These are phyloP conservation scores for Sturnus vulgaris DNA, from an alignment of 2,113 vertebrate species.

Conservation along the genomic window DNA sequence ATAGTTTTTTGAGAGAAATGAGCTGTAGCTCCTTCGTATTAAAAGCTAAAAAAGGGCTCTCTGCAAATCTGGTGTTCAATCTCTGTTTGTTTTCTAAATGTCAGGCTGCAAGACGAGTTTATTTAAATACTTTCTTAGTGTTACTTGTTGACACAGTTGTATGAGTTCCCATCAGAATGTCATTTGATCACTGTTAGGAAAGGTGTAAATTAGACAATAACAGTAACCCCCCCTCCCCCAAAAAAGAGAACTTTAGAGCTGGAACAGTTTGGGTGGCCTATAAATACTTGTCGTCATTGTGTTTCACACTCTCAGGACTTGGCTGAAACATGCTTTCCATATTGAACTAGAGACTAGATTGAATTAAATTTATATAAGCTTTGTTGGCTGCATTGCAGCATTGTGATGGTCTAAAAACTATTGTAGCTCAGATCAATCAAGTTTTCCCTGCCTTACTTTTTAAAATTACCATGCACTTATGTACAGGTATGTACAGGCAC, in stretches of 20 bases:
- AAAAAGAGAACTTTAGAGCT: neutral
- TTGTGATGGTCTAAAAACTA: neutral
- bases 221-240: too few species aligned
- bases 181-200: neutral
- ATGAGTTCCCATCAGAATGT: constrained; percentile 1
- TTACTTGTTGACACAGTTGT: constrained; percentile 53
- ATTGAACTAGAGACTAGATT: neutral
- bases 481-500: accelerated
- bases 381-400: constrained; percentile 6
- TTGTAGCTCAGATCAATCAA: neutral
- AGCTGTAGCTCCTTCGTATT: neutral
- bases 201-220: constrained; percentile 30
- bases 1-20: neutral
- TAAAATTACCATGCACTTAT: neutral
- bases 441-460: neutral
- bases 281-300: constrained; percentile 8
- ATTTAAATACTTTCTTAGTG: constrained; percentile 31
- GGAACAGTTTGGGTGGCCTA: constrained; percentile 15
- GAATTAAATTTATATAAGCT: neutral
- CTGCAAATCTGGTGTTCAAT: neutral
- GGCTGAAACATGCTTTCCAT: constrained; percentile 18
- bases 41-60: neutral
- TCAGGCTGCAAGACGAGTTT: constrained; percentile 26
- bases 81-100: constrained; percentile 35
- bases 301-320: neutral